Conservation (phyloP, 1,140 invertebrate genomes). For the Charaxes varanes region DNA sequence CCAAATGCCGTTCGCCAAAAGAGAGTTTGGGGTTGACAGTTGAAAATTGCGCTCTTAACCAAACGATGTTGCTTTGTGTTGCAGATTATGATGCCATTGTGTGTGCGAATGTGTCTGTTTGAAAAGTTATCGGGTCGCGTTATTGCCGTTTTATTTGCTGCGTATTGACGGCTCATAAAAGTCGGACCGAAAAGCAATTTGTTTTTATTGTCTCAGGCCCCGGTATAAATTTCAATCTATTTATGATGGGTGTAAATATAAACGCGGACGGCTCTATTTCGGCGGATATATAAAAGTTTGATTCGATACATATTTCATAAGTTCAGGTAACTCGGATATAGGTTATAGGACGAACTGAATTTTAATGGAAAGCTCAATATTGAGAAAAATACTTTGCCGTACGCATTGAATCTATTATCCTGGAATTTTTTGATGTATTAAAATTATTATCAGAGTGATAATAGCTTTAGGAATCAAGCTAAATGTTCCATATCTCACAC, state of each 20-base stretch:
- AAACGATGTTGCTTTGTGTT: conserved; percentile 36
- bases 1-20: conserved; percentile 51
- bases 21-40: conserved; percentile 53
- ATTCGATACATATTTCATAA: neutral
- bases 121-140: conserved; percentile 34
- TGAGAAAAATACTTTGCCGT: no score
- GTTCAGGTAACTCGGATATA: no score
- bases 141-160: conserved; percentile 57
- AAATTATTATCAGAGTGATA: no score
- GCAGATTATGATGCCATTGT: conserved; percentile 45
- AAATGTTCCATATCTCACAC: no score
- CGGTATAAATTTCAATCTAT: conserved; percentile 65
- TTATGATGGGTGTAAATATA: conserved; percentile 52
- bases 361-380: no score
- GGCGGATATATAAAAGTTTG: conserved; percentile 6
- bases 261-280: conserved; percentile 21
- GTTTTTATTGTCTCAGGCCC: conserved; percentile 58
- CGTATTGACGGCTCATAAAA: conserved; percentile 64
- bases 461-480: no score
- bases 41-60: conserved; percentile 52
- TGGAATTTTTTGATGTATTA: no score
- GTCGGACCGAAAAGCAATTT: conserved; percentile 57
- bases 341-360: no score
- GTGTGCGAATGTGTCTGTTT: conserved; percentile 35
- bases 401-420: no score